Evolutionary conservation across 2,113 vertebrate species (phyloP).

Genomic region (Mola mola): DNA sequence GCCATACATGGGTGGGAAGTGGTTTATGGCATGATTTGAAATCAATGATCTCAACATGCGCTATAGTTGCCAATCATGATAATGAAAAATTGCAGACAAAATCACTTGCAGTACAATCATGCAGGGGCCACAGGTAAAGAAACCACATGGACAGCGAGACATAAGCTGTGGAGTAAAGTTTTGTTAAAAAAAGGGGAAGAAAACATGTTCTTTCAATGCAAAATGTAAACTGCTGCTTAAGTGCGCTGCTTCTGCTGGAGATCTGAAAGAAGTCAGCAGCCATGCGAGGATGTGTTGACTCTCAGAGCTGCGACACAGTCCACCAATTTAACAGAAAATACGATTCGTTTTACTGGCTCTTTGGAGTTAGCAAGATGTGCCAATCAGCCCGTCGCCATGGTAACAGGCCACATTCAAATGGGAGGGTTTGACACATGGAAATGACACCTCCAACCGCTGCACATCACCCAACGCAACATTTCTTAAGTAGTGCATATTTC

Average conservation of each 20-base stretch:
- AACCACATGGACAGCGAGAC: constrained; percentile 67
- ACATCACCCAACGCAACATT: constrained; percentile 36
- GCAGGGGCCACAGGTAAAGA: constrained; percentile 72
- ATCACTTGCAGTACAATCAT: constrained; percentile 66
- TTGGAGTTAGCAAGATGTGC: constrained; percentile 25
- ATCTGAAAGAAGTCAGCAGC: constrained; percentile 26
- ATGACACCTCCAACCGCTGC: constrained; percentile 51
- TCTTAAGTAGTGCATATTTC: constrained; percentile 68
- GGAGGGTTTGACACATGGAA: constrained; percentile 67
- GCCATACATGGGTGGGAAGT: constrained; percentile 80
- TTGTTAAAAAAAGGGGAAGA: constrained; percentile 19
- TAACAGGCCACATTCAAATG: constrained; percentile 49
- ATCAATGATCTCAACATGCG: constrained; percentile 85
- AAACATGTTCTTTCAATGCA: constrained; percentile 47
- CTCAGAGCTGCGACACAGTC: constrained; percentile 16
- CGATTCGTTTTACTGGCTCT: constrained; percentile 23
- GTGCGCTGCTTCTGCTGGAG: constrained; percentile 2
- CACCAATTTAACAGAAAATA: constrained; percentile 34
- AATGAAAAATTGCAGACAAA: constrained; percentile 79
- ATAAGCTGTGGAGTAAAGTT: constrained; percentile 62
- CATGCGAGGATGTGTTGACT: constrained; percentile 26
- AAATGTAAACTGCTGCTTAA: constrained; percentile 55
- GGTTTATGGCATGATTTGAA: constrained; percentile 77
- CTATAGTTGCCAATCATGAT: constrained; percentile 76
- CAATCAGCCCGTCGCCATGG: constrained; percentile 49